phyloP scores from a whole-genome alignment of 2,113 vertebrate species.

The Istiophorus platypterus region DNA sequence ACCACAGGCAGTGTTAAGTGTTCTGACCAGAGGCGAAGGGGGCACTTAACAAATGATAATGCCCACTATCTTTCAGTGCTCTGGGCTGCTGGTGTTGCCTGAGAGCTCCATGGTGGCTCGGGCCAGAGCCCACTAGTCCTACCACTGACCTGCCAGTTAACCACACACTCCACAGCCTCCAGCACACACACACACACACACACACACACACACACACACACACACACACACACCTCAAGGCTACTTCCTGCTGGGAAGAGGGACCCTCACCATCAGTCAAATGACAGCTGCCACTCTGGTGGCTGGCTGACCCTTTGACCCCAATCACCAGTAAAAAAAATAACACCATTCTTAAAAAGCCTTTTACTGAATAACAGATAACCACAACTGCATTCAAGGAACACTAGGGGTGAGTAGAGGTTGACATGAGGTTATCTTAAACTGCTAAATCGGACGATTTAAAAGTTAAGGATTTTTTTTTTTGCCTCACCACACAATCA shows the following conservation, averaged over 20 bases:
- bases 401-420: background rate
- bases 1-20: conserved; percentile 89
- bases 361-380: conserved; percentile 52
- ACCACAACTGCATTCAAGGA: conserved; percentile 35
- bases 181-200: conserved; percentile 75
- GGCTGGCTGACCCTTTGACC: conserved; percentile 65
- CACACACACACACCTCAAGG: conserved; percentile 56
- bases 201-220: conserved; percentile 65
- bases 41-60: conserved; percentile 89
- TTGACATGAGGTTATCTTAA: conserved; percentile 15
- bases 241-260: conserved; percentile 59
- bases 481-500: background rate
- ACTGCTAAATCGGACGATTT: background rate
- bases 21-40: conserved; percentile 85
- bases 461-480: background rate
- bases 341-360: conserved; percentile 47
- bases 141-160: conserved; percentile 80
- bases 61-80: conserved; percentile 83
- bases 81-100: conserved; percentile 75
- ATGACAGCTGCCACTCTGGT: conserved; percentile 70
- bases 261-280: conserved; percentile 40
- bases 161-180: conserved; percentile 80
- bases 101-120: conserved; percentile 78
- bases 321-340: conserved; percentile 40
- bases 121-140: conserved; percentile 78